Evolutionary conservation across 2,888 invertebrate genomes (phyloP), one percentile per base, ranked within the genome.

Genomic region (Lasius platythorax): DNA sequence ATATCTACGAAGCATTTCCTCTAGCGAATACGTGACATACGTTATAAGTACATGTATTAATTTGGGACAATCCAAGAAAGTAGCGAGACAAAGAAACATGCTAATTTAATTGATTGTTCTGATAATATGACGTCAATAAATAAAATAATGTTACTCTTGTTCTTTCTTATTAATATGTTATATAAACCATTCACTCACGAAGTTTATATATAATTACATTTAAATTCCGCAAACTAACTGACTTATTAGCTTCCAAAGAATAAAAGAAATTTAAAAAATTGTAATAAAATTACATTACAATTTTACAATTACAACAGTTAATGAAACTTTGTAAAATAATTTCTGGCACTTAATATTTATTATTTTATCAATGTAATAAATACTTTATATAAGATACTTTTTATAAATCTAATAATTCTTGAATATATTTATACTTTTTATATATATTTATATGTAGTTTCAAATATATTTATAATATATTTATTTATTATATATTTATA

Each of bases 11-110:
- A 84, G 85, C 84, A 68, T 83, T 91, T 90, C 86, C 89, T 90
- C 87, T 86, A 81, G 6, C 70, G 66, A 30, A 66, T 91, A 92
- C 92, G 92, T 92, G 92, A 92, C 87, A 82, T 23, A 78, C 84
- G 76, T 91, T 43, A 46, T 53, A 88, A 90, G 82, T 63, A 73
- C 43, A 37, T 37, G 18, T 61, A 90, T 90, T 84, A 84, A 83
- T 84, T 87, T 68, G 8, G 23, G 30, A 72, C 46, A 53, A 81
- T 37, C 58, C 30, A 66, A 85, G 82, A 82, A 85, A 83, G 56
- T 72, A 68, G 64, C 46, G 68, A 72, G 15, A 75, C 75, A 68
- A 83, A 79, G 0, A 1, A 56, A 40, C 18, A 53, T 15, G 23
- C 53, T 40, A 15, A 50, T 12, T 82, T 64, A 64, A 53, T 64